A percentile compares a stretch with the other conserved stretches of the same genome.
Conservation (phyloP, 2,797 vertebrate species). For the Mormyrops boulengeri region DNA sequence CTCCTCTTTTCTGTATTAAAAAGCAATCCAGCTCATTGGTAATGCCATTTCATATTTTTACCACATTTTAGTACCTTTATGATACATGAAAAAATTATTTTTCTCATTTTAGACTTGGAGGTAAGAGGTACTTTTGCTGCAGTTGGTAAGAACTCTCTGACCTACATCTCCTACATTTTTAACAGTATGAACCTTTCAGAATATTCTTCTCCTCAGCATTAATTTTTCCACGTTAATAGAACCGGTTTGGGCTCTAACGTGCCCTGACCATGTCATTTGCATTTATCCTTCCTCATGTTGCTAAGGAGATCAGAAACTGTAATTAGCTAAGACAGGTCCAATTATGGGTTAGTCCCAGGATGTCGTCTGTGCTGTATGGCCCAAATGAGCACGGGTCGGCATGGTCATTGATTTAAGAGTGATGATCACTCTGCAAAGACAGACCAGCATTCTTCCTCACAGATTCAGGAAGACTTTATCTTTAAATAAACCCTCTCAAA, state of each 20-base stretch:
- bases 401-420: neutral
- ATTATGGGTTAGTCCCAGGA: constrained; percentile 24
- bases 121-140: neutral
- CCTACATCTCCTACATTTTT: constrained; percentile 25
- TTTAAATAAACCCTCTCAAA: neutral
- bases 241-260: constrained; percentile 16
- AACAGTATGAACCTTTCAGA: constrained; percentile 17
- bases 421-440: neutral
- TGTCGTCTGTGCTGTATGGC: neutral
- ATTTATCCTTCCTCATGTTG: constrained; percentile 26
- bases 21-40: constrained; percentile 7
- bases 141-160: constrained; percentile 3
- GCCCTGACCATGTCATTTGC: constrained; percentile 12
- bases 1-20: constrained; percentile 10
- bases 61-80: constrained; percentile 13
- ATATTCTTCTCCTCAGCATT: constrained; percentile 12
- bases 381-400: neutral
- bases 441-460: neutral
- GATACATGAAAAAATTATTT: constrained; percentile 5
- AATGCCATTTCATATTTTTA: constrained; percentile 28
- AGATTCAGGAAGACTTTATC: neutral
- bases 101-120: neutral
- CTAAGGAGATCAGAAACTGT: constrained; percentile 29
- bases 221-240: constrained; percentile 16
- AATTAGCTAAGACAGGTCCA: constrained; percentile 34